phyloP scores from a whole-genome alignment of 2,113 vertebrate genomes.

The Heterotis niloticus region DNA sequence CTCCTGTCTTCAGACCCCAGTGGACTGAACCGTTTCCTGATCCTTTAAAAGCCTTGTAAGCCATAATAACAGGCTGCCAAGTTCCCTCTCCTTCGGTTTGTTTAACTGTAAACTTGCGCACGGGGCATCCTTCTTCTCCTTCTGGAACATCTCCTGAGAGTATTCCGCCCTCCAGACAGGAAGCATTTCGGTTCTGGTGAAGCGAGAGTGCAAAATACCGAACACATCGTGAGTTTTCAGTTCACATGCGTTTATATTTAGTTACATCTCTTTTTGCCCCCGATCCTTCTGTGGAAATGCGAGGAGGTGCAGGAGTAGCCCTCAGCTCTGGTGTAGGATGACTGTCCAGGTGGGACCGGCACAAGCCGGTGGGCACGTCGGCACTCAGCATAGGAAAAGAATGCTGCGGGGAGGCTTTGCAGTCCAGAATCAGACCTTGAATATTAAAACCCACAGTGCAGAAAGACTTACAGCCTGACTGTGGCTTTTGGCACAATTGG shows the following conservation, averaged over 20 bases:
- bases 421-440: background rate
- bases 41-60: constrained; percentile 3
- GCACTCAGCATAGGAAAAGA: background rate
- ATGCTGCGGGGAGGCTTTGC: constrained; percentile 7
- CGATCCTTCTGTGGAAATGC: background rate
- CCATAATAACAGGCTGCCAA: background rate
- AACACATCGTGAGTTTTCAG: too few relatives aligned
- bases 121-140: background rate
- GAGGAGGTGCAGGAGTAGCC: constrained; percentile 10
- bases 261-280: background rate
- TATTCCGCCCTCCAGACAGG: background rate
- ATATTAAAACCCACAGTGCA: background rate
- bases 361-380: background rate
- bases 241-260: too few relatives aligned
- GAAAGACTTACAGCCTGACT: background rate
- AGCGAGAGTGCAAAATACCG: too few relatives aligned
- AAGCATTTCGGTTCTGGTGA: too few relatives aligned
- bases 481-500: background rate
- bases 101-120: background rate
- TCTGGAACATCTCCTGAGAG: background rate
- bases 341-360: background rate
- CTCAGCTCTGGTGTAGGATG: background rate
- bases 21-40: background rate
- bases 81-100: background rate
- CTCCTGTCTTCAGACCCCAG: background rate